A percentile compares a stretch with the other conserved stretches of the same genome.
Conservation (phyloP, 2,888 invertebrate species). For the Esperia sulphurella region DNA sequence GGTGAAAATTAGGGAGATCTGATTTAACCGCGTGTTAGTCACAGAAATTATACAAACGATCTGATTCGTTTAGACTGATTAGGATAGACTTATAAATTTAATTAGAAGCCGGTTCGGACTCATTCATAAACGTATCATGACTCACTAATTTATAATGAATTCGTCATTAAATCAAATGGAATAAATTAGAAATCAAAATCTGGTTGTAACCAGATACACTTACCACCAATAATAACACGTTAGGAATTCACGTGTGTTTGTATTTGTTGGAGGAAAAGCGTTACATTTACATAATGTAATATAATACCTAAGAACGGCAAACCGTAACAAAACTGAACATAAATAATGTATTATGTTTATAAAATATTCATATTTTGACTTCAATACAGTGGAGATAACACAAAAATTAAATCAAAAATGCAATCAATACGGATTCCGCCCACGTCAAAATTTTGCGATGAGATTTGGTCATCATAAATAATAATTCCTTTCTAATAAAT, state of each 20-base stretch:
- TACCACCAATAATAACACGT: slow-evolving; percentile 12
- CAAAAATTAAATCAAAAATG: slow-evolving; percentile 1
- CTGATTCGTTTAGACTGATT: slow-evolving; percentile 11
- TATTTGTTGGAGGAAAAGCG: slow-evolving; percentile 1
- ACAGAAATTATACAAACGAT: background rate
- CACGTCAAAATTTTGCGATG: background rate
- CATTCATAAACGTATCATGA: slow-evolving; percentile 12
- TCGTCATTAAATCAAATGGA: slow-evolving; percentile 13
- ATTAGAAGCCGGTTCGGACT: slow-evolving; percentile 6
- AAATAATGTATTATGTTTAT: slow-evolving; percentile 11
- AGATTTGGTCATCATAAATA: background rate
- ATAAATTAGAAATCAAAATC: slow-evolving; percentile 13
- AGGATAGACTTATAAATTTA: slow-evolving; percentile 8
- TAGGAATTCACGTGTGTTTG: slow-evolving; percentile 25
- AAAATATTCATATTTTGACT: background rate
- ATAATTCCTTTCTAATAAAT: background rate
- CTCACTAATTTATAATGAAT: slow-evolving; percentile 15
- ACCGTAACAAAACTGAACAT: slow-evolving; percentile 19
- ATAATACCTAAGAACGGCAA: slow-evolving; percentile 10
- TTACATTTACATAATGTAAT: slow-evolving; percentile 18
- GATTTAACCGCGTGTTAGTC: no score
- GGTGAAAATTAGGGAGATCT: no score
- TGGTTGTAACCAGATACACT: slow-evolving; percentile 16
- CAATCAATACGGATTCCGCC: slow-evolving; percentile 1
- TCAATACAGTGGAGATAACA: background rate